Evolutionary conservation across 1,140 invertebrate genomes (phyloP), one percentile per base, ranked within the genome.

Genomic region (Nymphalis io): DNA sequence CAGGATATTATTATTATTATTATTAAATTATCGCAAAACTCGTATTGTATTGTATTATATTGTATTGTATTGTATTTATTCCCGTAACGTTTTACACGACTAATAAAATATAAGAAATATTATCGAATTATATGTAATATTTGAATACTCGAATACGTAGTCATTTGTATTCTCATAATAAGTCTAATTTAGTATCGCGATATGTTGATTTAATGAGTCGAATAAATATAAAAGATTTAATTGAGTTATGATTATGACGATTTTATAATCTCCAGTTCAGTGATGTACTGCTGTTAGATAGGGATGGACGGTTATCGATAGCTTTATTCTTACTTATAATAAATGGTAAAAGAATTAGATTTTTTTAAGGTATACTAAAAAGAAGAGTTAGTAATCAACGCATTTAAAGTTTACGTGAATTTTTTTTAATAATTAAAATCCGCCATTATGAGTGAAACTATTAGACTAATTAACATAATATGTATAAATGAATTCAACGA

Each of bases 211-310:
- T 83, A 87, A 85, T 67, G 76, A 79, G 68, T 39, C 62, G 53
- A 76, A 87, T 85, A 88, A 89, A 88, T 89, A 83, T 84, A 76
- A 79, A 82, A 88, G 87, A 87, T 88, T 87, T 87, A 86, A 89
- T 89, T 89, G 85, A 89, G 80, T 88, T 89, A 88, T 88, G 84
- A 89, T 87, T 86, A 86, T 86, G 78, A 78, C 74, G 63, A 78
- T 81, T 80, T 81, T 81, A 82, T 84, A 86, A 87, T 85, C 84
- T 79, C 60, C 70, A 69, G 71, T 78, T 76, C 64, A 75, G 78
- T 79, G 70, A 81, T 67, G 70, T 73, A 78, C 75, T 76, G 76
- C 69, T 48, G 57, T 63, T 68, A 60, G 40, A 55, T 66, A 71
- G 69, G 15, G 61, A 42, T 57, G 69, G n/a, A 8, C 21, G 16